A percentile compares a stretch with the other conserved stretches of the same genome.
Evolutionary conservation across 2,888 invertebrate genomes (phyloP).

Genomic region (Mesorhabditis sp.): DNA sequence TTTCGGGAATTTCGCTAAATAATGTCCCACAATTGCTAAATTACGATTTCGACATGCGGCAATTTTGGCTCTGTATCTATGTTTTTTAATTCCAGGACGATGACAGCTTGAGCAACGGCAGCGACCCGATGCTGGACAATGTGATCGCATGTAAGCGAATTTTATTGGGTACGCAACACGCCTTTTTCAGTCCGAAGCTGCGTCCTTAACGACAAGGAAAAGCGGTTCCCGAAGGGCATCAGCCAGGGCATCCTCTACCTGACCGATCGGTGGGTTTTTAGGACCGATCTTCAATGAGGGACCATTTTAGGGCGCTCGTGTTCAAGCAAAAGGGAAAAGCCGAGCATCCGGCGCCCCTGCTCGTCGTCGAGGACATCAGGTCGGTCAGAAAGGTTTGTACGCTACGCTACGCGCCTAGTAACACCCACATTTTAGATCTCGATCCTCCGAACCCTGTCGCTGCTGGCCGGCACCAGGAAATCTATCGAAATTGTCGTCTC

Average conservation of each 20-base stretch:
- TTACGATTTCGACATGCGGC: too few species aligned
- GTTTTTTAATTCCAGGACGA: slow-evolving; percentile 12
- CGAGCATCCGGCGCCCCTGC: slow-evolving; percentile 19
- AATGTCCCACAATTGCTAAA: too few species aligned
- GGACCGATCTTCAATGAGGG: neutral
- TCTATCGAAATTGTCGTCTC: slow-evolving; percentile 39
- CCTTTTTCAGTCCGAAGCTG: slow-evolving; percentile 45
- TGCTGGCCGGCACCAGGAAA: slow-evolving; percentile 43
- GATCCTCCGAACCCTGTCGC: slow-evolving; percentile 33
- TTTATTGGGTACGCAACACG: neutral
- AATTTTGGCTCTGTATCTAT: too few species aligned
- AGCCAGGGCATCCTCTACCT: slow-evolving; percentile 42
- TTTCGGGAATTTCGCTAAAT: too few species aligned
- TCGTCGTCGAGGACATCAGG: slow-evolving; percentile 39
- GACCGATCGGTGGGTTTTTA: slow-evolving; percentile 28
- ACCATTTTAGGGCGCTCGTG: slow-evolving; percentile 34
- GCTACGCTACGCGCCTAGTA: neutral
- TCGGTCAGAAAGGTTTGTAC: slow-evolving; percentile 35
- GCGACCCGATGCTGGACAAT: slow-evolving; percentile 31
- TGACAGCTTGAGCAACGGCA: slow-evolving; percentile 17
- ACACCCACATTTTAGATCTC: slow-evolving; percentile 20
- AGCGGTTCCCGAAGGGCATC: slow-evolving; percentile 39
- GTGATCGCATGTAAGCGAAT: slow-evolving; percentile 33
- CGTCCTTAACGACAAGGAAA: slow-evolving; percentile 45
- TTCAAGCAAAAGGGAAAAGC: slow-evolving; percentile 30